Base-by-base conservation (phyloP, 1,140 invertebrate genomes). In the Drosophila sp. region DNA sequence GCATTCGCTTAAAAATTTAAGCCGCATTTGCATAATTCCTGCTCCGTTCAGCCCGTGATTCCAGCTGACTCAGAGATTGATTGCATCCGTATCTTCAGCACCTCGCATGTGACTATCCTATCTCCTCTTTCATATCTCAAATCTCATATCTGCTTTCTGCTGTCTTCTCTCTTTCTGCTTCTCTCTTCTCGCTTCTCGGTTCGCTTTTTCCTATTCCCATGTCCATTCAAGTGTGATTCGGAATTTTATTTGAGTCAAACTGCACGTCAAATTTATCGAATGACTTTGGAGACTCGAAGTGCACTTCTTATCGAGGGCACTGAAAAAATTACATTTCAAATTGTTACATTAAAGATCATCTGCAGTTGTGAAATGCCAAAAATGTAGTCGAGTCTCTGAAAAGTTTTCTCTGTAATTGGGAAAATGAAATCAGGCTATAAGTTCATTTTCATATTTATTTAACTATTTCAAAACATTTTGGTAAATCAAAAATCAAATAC, bases 11-110 rank as follows among this genome's bases (percentile, higher is more conserved):
- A 27, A 50, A 43, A 63, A 63, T 72, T 72, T 53, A 66, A 54
- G 25, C 29, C 46, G 14, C 54, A 67, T 72, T 72, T 72, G 63
- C 70, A 72, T 72, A 72, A 72, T 72, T 50, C 38, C 48, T 38
- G 45, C 62, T 16, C 41, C 61, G 66, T 43, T 50, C 51, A 53
- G 54, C 46, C 40, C 25, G 46, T 54, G 70, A 59, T 59, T 72
- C 32, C 32, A 25, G 63, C 63, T 50, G 61, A 63, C 61, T 41
- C 21, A 46, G 18, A 57, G 63, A 67, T 72, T 72, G 70, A 72
- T 72, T 66, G 69, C 69, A 72, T 34, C 41, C 32, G 16, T 41
- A 46, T 40, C 54, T 61, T 43, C 36, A 54, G 38, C 57, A 11
- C 9, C 45, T 58, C 61, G 43, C 63, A 72, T 53, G 34, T 54